Percentiles rank a stretch among this genome's conserved stretches.
phyloP scores from a whole-genome alignment of 2,888 invertebrate genomes.

The Andrena minutula region DNA sequence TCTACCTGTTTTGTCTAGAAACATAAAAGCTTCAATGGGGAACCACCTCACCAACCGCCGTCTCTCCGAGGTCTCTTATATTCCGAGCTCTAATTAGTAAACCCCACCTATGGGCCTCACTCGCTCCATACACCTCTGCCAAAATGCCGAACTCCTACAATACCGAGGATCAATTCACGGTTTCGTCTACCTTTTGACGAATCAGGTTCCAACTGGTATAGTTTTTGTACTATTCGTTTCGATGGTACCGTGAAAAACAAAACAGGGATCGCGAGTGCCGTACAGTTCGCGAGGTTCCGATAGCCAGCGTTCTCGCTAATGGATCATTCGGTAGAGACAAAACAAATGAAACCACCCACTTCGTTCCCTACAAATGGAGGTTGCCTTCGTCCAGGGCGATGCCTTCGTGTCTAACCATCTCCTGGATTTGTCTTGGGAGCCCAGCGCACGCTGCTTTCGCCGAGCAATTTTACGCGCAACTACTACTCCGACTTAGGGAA shows the following conservation, averaged over 20 bases:
- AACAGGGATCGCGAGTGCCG: slow-evolving; percentile 36
- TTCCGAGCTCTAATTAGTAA: no score
- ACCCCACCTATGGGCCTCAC: no score
- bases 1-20: neutral
- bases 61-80: no score
- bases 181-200: neutral
- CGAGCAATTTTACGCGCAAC: slow-evolving; percentile 55
- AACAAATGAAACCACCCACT: slow-evolving; percentile 64
- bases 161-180: neutral
- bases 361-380: slow-evolving; percentile 57
- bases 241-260: slow-evolving; percentile 32
- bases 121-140: no score
- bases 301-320: slow-evolving; percentile 66
- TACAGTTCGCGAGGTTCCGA: slow-evolving; percentile 50
- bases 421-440: slow-evolving; percentile 56
- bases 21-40: neutral
- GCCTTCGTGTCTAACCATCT: slow-evolving; percentile 50
- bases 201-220: neutral
- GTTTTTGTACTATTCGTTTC: neutral
- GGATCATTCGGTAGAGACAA: slow-evolving; percentile 68
- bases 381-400: slow-evolving; percentile 36
- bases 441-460: slow-evolving; percentile 48
- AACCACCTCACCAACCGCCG: no score
- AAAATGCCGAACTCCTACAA: neutral
- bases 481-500: slow-evolving; percentile 33